Conservation (phyloP, 2,797 vertebrate species). For the Fringilla coelebs region DNA sequence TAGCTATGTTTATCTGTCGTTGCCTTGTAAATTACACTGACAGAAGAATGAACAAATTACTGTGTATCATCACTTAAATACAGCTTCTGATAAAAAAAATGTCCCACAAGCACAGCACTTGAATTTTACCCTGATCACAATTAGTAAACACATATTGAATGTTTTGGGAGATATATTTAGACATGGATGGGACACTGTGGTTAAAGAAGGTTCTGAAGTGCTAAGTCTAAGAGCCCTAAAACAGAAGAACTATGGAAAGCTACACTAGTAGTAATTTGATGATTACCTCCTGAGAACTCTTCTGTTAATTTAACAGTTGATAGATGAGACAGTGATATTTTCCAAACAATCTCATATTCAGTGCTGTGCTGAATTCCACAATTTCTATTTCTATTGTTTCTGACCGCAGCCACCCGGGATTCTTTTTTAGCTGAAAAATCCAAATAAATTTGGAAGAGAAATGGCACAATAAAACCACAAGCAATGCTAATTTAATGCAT, state of each 20-base stretch:
- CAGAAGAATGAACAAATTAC: constrained; percentile 88
- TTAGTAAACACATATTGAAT: constrained; percentile 82
- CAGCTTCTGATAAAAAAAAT: constrained; percentile 79
- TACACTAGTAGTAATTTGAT: not conserved
- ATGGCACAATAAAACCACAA: constrained; percentile 29
- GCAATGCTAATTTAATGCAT: constrained; percentile 39
- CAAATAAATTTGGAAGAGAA: constrained; percentile 35
- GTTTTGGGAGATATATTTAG: constrained; percentile 61
- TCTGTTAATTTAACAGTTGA: constrained; percentile 58
- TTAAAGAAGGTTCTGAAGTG: not conserved
- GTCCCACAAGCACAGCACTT: constrained; percentile 65
- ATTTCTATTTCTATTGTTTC: constrained; percentile 28
- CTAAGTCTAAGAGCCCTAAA: not conserved
- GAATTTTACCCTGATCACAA: constrained; percentile 73
- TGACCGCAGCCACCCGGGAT: not conserved
- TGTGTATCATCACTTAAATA: constrained; percentile 86
- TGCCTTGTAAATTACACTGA: constrained; percentile 85
- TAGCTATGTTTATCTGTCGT: constrained; percentile 88
- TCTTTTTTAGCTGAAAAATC: constrained; percentile 3
- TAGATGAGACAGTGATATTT: constrained; percentile 26
- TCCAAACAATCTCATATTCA: constrained; percentile 33
- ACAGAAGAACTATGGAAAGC: not conserved
- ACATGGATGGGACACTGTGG: not conserved
- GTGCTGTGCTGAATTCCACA: not conserved
- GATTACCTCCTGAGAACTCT: constrained; percentile 31